Evolutionary conservation across 2,888 invertebrate genomes (phyloP), one percentile per base, ranked within the genome.

Genomic region (Mystacides longicornis): DNA sequence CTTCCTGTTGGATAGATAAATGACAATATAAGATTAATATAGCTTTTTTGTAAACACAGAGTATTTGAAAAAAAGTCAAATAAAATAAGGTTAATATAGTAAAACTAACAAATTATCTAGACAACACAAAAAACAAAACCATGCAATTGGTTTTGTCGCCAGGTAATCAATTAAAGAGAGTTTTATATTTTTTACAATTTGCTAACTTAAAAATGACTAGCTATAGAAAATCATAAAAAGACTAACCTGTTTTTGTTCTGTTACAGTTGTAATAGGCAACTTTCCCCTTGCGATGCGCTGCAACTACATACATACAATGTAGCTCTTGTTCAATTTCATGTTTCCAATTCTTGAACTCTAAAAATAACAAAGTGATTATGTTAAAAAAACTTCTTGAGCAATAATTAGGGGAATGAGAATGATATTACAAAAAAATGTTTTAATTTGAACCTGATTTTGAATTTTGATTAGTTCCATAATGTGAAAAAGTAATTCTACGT

Each of bases 301-400:
- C 16, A 43, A 43, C 43, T 16, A 43, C 43, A 43, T 43, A 11
- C 43, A 43, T 43, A 43, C 43, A 43, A 43, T 43, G 4, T 5
- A 43, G 16, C 16, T 43, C 18, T 43, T 43, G 16, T 43, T 43
- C 43, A 16, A 43, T 43, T 43, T 43, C 43, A 43, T 43, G 43
- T 43, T 43, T 43, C 43, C 43, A 43, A 43, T 16, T 43, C 43
- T 43, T 43, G 43, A 43, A 43, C 43, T 43, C 43, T 43, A 43
- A 43, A 43, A 11, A 11, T 43, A 43, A 43, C 43, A 43, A 27
- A 27, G 27, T 27, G 11, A 43, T 43, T 43, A 43, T 43, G 16
- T 18, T 18, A 43, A 16, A 43, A 43, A 18, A 43, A 43, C 27
- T 27, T 5, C 27, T 27, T 27, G 27, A 27, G 18, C 43, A 16